Evolutionary conservation across 2,113 vertebrate species (phyloP), one percentile per base, ranked within the genome.

Genomic region (Parus major): DNA sequence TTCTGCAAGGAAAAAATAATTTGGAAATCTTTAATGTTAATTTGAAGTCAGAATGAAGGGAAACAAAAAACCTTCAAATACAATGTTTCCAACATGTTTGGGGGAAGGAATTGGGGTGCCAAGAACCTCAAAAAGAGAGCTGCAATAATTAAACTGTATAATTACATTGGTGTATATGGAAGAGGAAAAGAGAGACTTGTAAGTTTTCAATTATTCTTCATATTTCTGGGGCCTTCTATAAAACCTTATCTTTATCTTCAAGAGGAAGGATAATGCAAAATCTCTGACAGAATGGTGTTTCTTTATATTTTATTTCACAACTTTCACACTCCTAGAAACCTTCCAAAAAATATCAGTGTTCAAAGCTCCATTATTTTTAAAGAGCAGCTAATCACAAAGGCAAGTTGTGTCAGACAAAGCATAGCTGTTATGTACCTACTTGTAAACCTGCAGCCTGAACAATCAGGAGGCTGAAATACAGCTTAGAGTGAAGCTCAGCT

Each of bases 1-100:
- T 80, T 94, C 17, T 77, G 20, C 23, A 64, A 9, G 23, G 10
- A 41, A 90, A 91, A 84, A 52, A 22, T 28, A 61, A 15, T 50
- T 90, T 82, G 70, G 31, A 86, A 86, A 65, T 31, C 75, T 95
- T 83, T 90, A 39, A 73, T 80, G 42, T 70, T 73, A 39, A 52
- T 82, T 94, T 41, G 59, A 90, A 90, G 18, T 65, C 59, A 80
- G 42, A 92, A 92, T 76, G 47, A 94, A 90, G 94, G 65, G 36
- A 87, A 87, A 77, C 15, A 10, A 83, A 82, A 70, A 79, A 69
- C 12, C 31, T 94, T 85, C 71, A 76, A 83, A 68, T 2, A 1
- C 4, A 77, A 15, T 25, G 4, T 59, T 94, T 83, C 31, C 35
- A 56, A 21, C 27, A 10, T 47, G 52, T 55, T 83, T 79, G 35